A percentile compares a stretch with the other conserved stretches of the same genome.
Conservation (phyloP, 2,113 vertebrate species). For the Typhlomys cinereus region DNA sequence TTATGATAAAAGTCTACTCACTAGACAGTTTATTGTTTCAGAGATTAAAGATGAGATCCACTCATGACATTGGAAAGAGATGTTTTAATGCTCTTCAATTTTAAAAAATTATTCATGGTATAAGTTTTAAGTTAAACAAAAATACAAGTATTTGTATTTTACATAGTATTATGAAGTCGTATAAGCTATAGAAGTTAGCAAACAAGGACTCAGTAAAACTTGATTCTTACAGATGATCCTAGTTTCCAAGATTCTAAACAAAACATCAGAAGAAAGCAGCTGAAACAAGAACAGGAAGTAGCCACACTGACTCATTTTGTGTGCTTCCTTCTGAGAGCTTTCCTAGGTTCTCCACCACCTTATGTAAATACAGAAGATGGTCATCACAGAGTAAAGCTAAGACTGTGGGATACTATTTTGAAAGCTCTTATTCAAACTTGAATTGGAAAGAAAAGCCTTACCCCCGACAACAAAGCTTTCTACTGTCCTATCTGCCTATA, state of each 20-base stretch:
- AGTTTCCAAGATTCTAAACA: background rate
- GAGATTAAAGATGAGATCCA: constrained; percentile 32
- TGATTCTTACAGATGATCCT: constrained; percentile 31
- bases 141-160: constrained; percentile 12
- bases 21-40: constrained; percentile 42
- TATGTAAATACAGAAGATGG: background rate
- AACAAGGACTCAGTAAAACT: background rate
- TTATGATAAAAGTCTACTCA: constrained; percentile 16
- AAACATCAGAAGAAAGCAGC: background rate
- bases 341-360: background rate
- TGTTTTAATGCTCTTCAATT: constrained; percentile 28
- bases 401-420: background rate
- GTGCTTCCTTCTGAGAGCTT: background rate
- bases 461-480: background rate
- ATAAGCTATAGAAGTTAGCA: constrained; percentile 3
- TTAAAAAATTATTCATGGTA: constrained; percentile 29
- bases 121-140: constrained; percentile 36
- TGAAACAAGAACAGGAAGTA: background rate
- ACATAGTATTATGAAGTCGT: background rate
- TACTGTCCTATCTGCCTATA: background rate
- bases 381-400: background rate
- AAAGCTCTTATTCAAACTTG: constrained; percentile 13
- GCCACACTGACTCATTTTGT: background rate
- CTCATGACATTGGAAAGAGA: background rate
- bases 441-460: background rate